Base-by-base conservation (phyloP, 2,797 vertebrate species). In the Borostomias antarcticus region DNA sequence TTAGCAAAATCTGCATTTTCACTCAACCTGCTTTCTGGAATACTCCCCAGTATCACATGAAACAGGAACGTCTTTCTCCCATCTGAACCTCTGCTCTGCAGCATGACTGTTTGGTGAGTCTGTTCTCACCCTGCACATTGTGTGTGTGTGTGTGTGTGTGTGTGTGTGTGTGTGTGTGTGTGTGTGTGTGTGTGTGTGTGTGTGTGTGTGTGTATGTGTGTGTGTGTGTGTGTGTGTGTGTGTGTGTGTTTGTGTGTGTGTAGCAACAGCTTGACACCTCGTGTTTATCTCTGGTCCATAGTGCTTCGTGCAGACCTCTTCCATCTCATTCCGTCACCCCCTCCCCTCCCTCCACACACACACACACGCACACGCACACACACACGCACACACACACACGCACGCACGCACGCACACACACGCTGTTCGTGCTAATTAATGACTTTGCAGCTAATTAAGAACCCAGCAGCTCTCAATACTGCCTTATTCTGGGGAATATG, bases 391-490 rank as follows among this genome's bases (percentile, higher is more conserved):
- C 51, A 73, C 61, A 63, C 17, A 66, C 43, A 45, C 52, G n/a
- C n/a, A n/a, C n/a, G n/a, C n/a, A n/a, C n/a, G n/a, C n/a, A n/a
- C 32, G 19, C 58, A 64, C 52, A 51, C 6, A 26, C 50, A 40
- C 52, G 73, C 74, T 80, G 71, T 82, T 74, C 66, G 51, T 66
- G 77, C 81, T 82, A 87, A 89, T 83, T 85, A 89, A 82, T 70
- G 80, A 79, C 71, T 72, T 37, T 4, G 51, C 68, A 50, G 72
- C 81, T 90, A 87, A 91, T 90, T 87, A 89, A 77, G 78, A 81
- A 66, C 48, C 48, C 19, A 66, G 64, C 67, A 76, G 62, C 75
- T 81, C 66, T 75, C 69, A 70, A 29, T 66, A 72, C 58, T 33
- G 43, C 77, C 69, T 75, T 64, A 66, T 72, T 79, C 69, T 69